phyloP scores from a whole-genome alignment of 2,888 invertebrate species.

The Steinernema hermaphroditum region DNA sequence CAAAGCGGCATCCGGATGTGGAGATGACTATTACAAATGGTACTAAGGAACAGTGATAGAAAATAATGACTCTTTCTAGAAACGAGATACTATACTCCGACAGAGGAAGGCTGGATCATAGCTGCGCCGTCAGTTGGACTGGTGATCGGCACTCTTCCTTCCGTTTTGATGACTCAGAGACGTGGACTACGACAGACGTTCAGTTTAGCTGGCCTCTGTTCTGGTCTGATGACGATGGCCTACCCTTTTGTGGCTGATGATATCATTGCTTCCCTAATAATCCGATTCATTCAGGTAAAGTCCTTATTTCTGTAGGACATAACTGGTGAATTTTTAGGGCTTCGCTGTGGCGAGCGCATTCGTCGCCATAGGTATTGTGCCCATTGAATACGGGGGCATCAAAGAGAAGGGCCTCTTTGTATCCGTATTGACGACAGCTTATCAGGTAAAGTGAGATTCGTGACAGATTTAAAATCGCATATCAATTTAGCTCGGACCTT shows the following conservation, averaged over 20 bases:
- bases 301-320: not conserved
- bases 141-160: slow-evolving; percentile 28
- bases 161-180: not conserved
- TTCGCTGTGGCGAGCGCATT: slow-evolving; percentile 15
- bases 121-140: slow-evolving; percentile 31
- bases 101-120: slow-evolving; percentile 32
- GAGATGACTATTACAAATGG: not conserved
- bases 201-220: not conserved
- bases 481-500: slow-evolving; percentile 9
- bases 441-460: not conserved
- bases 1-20: no score
- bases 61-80: not conserved
- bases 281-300: slow-evolving; percentile 13
- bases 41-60: not conserved
- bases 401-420: slow-evolving; percentile 14
- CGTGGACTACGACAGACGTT: slow-evolving; percentile 24
- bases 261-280: not conserved
- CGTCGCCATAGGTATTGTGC: slow-evolving; percentile 10
- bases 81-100: not conserved
- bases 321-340: not conserved
- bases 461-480: not conserved
- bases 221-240: not conserved
- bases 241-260: not conserved
- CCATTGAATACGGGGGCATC: slow-evolving; percentile 5
- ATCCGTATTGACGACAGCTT: not conserved